Base-by-base conservation (phyloP, 2,888 invertebrate species). In the Liopterus haemorrhoidalis region DNA sequence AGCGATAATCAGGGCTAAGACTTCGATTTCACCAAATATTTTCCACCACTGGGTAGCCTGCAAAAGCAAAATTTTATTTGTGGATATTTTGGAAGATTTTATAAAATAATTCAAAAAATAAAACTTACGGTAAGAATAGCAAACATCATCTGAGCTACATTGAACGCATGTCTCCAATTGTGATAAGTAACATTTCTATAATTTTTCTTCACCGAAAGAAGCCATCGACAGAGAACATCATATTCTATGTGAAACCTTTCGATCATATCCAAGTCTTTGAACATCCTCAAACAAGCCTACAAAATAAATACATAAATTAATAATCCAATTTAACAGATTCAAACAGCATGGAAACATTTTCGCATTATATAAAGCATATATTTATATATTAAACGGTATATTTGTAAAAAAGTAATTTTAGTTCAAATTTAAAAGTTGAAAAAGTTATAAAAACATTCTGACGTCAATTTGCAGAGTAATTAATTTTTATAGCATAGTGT, bases 131-230 rank as follows among this genome's bases (percentile, higher is more conserved):
- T 91, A 50, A 95, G 70, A 61, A 94, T 93, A 49, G 93, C 82
- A 68, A 94, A 95, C 94, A 94, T 94, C 85, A 93, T 93, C 69
- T 95, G 94, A 2, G 92, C 91, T 31, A 95, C 94, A 66, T 94
- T 94, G 71, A 95, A 94, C 37, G 94, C 94, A 63, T 95, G 95
- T 61, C 93, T 77, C 94, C 93, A 94, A 67, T 94, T 94, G 69
- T 94, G 94, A 65, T 94, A 94, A 21, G 89, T 91, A 44, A 94
- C 90, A 66, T 91, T 88, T 55, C 94, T 78, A 71, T 94, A 94
- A 66, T 94, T 94, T 68, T 93, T 93, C 73, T 91, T 90, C 1
- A 94, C 91, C 54, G 92, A 92, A 53, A 92, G 71, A 57, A 93
- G 67, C 91, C 92, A 90, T 53, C 89, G 78, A 64, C 89, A 90